Base-by-base conservation (phyloP, 2,113 vertebrate species). In the Lepus timidus region DNA sequence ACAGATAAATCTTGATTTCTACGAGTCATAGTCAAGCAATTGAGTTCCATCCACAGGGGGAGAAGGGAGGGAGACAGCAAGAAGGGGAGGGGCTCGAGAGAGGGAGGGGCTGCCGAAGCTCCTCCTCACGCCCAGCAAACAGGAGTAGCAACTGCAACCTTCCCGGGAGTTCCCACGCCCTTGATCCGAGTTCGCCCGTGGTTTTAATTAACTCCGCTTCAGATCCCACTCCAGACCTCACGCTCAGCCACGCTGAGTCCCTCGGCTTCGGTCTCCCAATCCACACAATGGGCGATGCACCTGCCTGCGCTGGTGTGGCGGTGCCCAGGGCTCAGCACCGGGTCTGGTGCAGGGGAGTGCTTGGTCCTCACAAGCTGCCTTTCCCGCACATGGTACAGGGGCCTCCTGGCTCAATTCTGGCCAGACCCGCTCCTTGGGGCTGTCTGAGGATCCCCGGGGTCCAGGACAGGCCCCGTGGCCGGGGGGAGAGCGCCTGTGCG, bases 401-500 rank as follows among this genome's bases (percentile, higher is more conserved):
- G 55, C 23, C 27, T n/a, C 1, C 13, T 0, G 20, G 31, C 0
- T 71, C 2, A 0, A 13, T 25, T 88, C 68, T n/a, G 20, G 7
- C 39, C 39, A 71, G 74, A 74, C 20, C 12, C 14, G 22, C 22
- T 29, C 52, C 62, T 67, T 4, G 3, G 19, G 58, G 33, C 55
- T 11, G 13, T 49, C 73, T 78, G 55, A 19, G 55, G 55, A 58
- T 58, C 19, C 55, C 55, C 13, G 12, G 55, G 55, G 55, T 44
- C 44, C 29, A 33, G 3, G 20, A 71, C 29, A 36, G 44, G 31
- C 19, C 22, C 79, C n/a, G 8, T 9, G 3, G 51, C 68, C 19
- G 36, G 36, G 25, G 13, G 39, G 65, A 8, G 39, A 36, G 10
- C 0, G 1, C 39, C 87, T 13, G 0, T 1, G 8, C 1, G 0